Evolutionary conservation across 2,888 invertebrate species (phyloP), one percentile per base, ranked within the genome.

Genomic region (Cantharis rufa): DNA sequence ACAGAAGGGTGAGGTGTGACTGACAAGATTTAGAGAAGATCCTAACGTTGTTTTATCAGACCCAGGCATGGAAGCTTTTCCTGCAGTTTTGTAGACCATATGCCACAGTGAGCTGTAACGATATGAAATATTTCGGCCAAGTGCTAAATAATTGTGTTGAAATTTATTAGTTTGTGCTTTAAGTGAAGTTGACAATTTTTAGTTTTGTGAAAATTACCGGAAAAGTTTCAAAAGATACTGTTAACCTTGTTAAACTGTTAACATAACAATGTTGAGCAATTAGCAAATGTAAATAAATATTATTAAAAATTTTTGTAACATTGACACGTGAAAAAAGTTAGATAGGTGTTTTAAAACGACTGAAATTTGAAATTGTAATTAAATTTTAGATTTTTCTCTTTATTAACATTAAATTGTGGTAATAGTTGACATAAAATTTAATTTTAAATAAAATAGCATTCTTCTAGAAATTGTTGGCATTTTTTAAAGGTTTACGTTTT

Each of bases 1-100:
- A 87, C 86, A 86, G 83, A 79, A 87, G 88, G 88, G 87, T 86
- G 85, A 87, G 85, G 88, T 88, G 88, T 88, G 88, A 88, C 88
- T 84, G 87, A 88, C 86, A 86, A 86, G 87, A 88, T 88, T 88
- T 86, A 81, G 78, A 79, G 78, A 84, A 84, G 78, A 78, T 69
- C 77, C 21, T 64, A 66, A 66, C 64, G 64, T 66, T 66, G 64
- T 66, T 21, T 24, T 24, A 66, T 70, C 48, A 48, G 48, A 48
- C 48, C 48, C 48, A 48, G 3, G n/a, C 48, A 48, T n/a, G 48
- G 13, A 5, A n/a, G 48, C 9, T 48, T 48, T 48, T 48, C 4
- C 48, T n/a, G 48, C 48, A 48, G 4, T 48, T 48, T 48, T 48
- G n/a, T n/a, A 48, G 7, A 2, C 48, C 48, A 48, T 48, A 7